These are phyloP conservation scores for Zoanthus sociatus DNA, from an alignment of 92 coral and sea anemone species.

Conservation along the genomic window DNA sequence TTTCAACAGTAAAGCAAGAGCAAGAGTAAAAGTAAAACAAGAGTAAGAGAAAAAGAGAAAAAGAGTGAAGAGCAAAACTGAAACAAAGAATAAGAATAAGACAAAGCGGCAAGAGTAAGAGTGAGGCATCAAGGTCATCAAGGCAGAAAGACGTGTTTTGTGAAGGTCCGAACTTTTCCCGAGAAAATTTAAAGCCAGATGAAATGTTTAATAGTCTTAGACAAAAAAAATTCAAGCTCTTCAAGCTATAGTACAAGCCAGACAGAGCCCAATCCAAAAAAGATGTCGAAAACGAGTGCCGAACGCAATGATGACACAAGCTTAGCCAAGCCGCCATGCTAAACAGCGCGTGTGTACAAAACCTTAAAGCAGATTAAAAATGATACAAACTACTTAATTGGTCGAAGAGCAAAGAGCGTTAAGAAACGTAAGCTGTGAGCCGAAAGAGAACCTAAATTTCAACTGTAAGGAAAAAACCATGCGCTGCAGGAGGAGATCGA, in stretches of 20 bases:
- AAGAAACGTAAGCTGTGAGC: neutral
- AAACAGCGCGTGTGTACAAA: neutral
- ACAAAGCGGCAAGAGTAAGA: no score
- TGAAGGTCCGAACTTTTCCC: neutral
- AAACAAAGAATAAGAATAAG: no score
- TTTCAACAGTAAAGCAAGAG: no score
- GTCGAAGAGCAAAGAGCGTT: neutral
- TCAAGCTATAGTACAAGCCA: neutral
- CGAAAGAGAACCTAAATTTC: neutral
- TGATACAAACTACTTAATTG: neutral
- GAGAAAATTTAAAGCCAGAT: neutral
- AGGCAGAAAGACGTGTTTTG: neutral
- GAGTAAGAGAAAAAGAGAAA: no score
- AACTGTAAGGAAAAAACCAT: neutral
- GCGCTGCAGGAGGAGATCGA: neutral
- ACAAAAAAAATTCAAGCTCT: neutral
- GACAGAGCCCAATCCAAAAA: neutral
- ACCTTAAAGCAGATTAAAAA: neutral
- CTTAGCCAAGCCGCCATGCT: neutral
- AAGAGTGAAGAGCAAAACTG: no score
- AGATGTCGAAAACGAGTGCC: neutral
- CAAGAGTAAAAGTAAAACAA: no score
- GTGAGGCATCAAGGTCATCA: neutral
- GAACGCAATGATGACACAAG: neutral
- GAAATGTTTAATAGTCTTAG: neutral